A percentile compares a stretch with the other conserved stretches of the same genome.
Conservation (phyloP, 2,797 vertebrate species). For the Rousettus madagascariensis region DNA sequence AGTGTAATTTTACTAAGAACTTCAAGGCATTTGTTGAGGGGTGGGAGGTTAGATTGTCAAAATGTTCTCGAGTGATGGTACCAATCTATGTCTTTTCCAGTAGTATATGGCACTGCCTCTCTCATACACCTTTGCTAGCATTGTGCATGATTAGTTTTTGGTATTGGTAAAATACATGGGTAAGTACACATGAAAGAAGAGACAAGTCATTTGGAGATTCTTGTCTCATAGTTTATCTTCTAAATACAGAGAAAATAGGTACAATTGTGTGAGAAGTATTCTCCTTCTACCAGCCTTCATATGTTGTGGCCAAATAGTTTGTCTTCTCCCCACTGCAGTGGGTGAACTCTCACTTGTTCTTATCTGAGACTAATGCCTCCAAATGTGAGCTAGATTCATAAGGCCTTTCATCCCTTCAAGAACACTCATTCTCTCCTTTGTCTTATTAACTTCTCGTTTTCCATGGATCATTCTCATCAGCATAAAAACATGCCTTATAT, state of each 20-base stretch:
- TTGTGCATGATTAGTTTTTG: background rate
- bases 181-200: background rate
- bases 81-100: background rate
- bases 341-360: background rate
- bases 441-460: background rate
- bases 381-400: background rate
- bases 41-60: background rate
- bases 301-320: background rate
- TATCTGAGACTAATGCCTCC: background rate
- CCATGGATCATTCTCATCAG: background rate
- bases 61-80: background rate
- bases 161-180: background rate
- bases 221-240: background rate
- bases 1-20: background rate
- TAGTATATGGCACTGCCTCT: background rate
- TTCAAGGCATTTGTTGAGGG: background rate
- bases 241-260: background rate
- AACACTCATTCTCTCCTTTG: background rate
- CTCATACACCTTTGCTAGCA: background rate
- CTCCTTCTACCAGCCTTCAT: background rate
- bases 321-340: background rate
- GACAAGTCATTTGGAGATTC: background rate
- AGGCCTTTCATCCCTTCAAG: background rate
- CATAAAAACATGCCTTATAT: background rate
- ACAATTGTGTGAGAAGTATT: background rate